Conservation (phyloP, 2,797 vertebrate species). For the Mallotus villosus region DNA sequence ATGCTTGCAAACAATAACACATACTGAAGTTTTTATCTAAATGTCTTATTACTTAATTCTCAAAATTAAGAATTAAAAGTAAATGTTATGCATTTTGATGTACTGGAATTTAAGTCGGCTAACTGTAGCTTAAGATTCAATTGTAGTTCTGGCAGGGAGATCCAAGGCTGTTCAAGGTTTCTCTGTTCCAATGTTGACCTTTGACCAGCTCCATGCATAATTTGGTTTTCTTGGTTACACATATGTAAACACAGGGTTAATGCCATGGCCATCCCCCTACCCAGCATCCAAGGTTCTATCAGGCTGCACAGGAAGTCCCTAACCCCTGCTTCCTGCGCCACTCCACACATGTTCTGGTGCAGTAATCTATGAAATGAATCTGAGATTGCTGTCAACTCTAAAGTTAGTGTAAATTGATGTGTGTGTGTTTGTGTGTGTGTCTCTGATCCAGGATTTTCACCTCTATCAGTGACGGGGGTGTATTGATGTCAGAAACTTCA, state of each 20-base stretch:
- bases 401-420: slow-evolving; percentile 38
- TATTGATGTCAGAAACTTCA: slow-evolving; percentile 9
- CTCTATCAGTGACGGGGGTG: not conserved
- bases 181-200: too few species aligned
- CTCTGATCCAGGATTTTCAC: slow-evolving; percentile 6
- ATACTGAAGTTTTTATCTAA: too few species aligned
- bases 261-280: slow-evolving; percentile 18
- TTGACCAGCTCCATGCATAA: not conserved
- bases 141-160: too few species aligned
- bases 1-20: too few species aligned
- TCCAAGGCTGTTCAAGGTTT: too few species aligned
- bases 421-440: slow-evolving; percentile 31
- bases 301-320: slow-evolving; percentile 43
- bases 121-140: too few species aligned
- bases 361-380: slow-evolving; percentile 61
- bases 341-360: slow-evolving; percentile 51
- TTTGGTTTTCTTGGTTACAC: not conserved
- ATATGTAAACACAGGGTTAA: slow-evolving; percentile 32
- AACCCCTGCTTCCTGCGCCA: slow-evolving; percentile 48
- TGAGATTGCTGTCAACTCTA: slow-evolving; percentile 43
- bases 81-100: too few species aligned
- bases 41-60: too few species aligned
- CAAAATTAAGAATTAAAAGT: too few species aligned
- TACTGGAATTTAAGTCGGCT: too few species aligned
- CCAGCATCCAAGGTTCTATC: slow-evolving; percentile 18